These are phyloP conservation scores for Mohoua ochrocephala DNA, from an alignment of 2,113 vertebrate genomes.

Conservation along the genomic window DNA sequence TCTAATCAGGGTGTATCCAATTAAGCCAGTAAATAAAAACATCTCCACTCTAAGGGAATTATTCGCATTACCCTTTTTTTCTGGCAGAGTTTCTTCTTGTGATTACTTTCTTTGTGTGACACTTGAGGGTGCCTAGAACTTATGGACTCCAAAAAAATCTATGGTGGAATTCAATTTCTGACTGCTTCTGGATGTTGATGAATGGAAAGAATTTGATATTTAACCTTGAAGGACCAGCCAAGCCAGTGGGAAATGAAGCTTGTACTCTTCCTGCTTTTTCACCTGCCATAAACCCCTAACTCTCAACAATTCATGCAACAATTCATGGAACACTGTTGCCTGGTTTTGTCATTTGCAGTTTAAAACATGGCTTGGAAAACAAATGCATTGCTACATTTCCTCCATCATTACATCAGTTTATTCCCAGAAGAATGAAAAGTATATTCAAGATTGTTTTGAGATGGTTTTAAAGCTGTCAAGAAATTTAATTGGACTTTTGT, in stretches of 20 bases:
- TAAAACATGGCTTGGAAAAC: background rate
- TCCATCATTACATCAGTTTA: background rate
- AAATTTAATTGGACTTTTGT: conserved; percentile 13
- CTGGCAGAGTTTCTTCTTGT: background rate
- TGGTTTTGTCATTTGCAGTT: background rate
- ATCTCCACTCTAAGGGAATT: background rate
- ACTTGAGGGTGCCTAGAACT: background rate
- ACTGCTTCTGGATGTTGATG: background rate
- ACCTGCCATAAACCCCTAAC: background rate
- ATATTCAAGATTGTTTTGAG: conserved; percentile 15
- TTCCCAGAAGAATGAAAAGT: background rate
- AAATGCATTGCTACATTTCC: background rate
- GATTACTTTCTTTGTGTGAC: background rate
- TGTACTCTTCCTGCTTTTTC: background rate
- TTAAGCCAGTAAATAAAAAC: background rate
- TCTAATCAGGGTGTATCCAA: background rate
- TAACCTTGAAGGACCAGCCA: background rate
- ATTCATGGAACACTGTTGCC: background rate
- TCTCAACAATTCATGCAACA: background rate
- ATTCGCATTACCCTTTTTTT: background rate
- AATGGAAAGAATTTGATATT: background rate
- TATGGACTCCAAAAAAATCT: background rate
- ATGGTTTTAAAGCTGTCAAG: conserved; percentile 8
- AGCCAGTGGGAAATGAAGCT: background rate
- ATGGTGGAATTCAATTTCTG: background rate